Base-by-base conservation (phyloP, 64 coral and sea anemone genomes). In the Acropora yongei region DNA sequence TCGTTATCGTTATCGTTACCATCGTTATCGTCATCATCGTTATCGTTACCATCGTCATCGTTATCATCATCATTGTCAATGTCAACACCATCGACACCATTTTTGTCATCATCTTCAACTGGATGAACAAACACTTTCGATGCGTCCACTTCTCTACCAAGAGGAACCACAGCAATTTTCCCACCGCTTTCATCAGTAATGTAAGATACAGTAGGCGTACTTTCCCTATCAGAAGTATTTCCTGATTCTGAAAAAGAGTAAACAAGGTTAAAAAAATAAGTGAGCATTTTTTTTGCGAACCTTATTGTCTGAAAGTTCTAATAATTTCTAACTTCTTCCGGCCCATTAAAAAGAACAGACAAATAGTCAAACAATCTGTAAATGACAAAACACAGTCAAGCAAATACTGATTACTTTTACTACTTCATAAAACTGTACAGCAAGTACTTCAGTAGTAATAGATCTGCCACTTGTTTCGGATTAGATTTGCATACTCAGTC, bases 151-250 rank as follows among this genome's bases (percentile, higher is more conserved):
- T 86, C 45, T 13, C 79, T 88, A 16, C 75, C 53, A 41, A 88
- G 53, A 41, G 68, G 83, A 6, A 91, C 55, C 8, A 89, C 78
- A 41, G 73, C 77, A 8, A 80, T 76, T 42, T 81, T 60, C 14
- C 68, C 76, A 16, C 49, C 71, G 48, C 17, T 80, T 69, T 91
- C 76, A 49, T 87, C 68, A 30, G 93, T 65, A 4, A 90, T 68
- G 78, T 79, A 86, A 14, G 61, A 79, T 2, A 75, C 58, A 12
- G 44, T 46, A 30, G 90, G 90, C 51, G 57, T 41, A 55, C 20
- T 49, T 39, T 92, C 90, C 4, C 84, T 89, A 79, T 75, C 82
- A 39, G 89, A 76, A 49, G 82, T 51, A 50, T 95, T 82, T 16
- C 40, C 85, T 19, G 75, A 87, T 42, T 83, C 89, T 91, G 41